These are phyloP conservation scores for Catharus ustulatus DNA, from an alignment of 2,797 vertebrate species.

Conservation along the genomic window DNA sequence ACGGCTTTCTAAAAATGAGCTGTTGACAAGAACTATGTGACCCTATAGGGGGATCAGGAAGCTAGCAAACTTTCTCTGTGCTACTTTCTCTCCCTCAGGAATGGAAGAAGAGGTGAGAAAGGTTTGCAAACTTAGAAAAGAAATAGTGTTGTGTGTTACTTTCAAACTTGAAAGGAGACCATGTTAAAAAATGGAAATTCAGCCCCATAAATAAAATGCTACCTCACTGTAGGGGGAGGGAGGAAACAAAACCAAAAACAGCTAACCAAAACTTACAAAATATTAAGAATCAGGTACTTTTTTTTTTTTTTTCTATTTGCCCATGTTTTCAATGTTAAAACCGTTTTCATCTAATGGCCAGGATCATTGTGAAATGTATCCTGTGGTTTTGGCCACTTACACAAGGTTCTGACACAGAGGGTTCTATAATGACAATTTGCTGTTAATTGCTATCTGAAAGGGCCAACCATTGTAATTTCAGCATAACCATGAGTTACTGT, in stretches of 20 bases:
- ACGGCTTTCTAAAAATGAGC: neutral
- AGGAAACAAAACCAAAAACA: neutral
- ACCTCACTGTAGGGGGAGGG: rapidly evolving
- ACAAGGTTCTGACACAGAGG: neutral
- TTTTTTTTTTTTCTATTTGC: neutral
- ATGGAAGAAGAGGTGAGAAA: neutral
- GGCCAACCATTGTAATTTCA: neutral
- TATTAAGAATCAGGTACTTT: neutral
- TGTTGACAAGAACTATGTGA: neutral
- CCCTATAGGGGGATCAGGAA: neutral
- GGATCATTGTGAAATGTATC: neutral
- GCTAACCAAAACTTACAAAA: neutral
- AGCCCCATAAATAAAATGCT: neutral
- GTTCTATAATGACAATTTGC: neutral
- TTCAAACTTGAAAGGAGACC: neutral
- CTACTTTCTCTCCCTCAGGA: neutral
- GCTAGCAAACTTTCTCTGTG: neutral
- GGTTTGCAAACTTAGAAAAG: neutral
- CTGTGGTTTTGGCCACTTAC: neutral
- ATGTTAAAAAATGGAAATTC: neutral
- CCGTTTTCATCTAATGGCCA: neutral
- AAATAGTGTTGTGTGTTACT: neutral
- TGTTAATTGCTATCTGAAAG: neutral
- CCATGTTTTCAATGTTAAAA: neutral
- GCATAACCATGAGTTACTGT: neutral